Evolutionary conservation across 2,888 invertebrate species (phyloP).

Genomic region (Zelleria hepariella): DNA sequence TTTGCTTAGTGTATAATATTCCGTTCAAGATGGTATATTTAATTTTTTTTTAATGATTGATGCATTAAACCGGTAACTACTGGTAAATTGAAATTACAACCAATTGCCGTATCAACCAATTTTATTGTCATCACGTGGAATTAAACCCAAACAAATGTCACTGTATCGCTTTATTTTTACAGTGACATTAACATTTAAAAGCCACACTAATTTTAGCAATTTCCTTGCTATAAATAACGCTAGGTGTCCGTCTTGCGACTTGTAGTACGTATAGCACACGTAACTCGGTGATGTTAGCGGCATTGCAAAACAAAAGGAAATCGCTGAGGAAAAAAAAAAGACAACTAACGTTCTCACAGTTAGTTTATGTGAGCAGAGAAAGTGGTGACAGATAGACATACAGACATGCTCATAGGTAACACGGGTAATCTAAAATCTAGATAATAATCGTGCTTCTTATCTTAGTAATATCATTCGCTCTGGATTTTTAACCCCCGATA

Average conservation of each 20-base stretch:
- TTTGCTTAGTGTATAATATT: no score
- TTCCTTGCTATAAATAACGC: neutral
- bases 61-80: no score
- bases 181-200: neutral
- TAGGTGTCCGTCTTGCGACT: neutral
- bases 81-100: no score
- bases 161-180: neutral
- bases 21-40: no score
- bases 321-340: neutral
- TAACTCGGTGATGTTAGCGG: neutral
- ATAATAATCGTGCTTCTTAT: neutral
- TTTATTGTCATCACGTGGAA: no score
- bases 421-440: neutral
- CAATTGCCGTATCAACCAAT: neutral
- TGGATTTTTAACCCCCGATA: neutral
- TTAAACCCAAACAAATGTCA: neutral
- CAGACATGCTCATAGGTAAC: neutral
- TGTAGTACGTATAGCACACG: neutral
- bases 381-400: neutral
- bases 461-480: neutral
- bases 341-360: neutral
- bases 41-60: no score
- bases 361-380: neutral
- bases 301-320: slow-evolving; percentile 3
- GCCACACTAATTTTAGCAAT: neutral